Conservation (phyloP, 2,888 invertebrate genomes). For the Andrena bicolor region DNA sequence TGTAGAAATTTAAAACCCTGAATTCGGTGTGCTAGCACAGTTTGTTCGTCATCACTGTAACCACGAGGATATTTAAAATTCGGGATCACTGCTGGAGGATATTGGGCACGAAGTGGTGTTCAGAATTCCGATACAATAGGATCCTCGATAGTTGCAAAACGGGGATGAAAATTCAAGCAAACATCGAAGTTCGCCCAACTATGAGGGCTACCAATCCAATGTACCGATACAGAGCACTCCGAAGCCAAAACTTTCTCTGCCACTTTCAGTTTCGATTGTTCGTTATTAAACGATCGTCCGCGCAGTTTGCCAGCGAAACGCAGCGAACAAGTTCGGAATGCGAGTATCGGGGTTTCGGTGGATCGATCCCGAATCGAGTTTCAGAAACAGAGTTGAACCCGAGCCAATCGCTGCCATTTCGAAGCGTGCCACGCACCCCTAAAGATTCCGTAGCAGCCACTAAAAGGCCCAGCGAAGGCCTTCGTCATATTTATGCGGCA, state of each 20-base stretch:
- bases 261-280: background rate
- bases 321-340: background rate
- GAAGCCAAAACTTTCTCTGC: background rate
- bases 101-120: background rate
- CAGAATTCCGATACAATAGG: background rate
- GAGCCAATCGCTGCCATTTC: no score
- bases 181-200: background rate
- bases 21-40: no score
- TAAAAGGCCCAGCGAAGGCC: conserved; percentile 29
- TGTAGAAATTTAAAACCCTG: no score
- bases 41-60: no score
- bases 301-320: background rate
- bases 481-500: conserved; percentile 42
- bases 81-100: background rate
- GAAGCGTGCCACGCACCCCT: no score
- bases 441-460: background rate
- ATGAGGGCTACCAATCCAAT: background rate
- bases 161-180: background rate
- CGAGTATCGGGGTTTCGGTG: background rate
- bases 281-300: background rate
- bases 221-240: background rate
- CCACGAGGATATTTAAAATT: no score
- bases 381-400: background rate
- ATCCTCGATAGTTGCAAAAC: background rate
- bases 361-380: background rate